Evolutionary conservation across 2,888 invertebrate species (phyloP), one percentile per base, ranked within the genome.

Genomic region (Sminthurinus aureus): DNA sequence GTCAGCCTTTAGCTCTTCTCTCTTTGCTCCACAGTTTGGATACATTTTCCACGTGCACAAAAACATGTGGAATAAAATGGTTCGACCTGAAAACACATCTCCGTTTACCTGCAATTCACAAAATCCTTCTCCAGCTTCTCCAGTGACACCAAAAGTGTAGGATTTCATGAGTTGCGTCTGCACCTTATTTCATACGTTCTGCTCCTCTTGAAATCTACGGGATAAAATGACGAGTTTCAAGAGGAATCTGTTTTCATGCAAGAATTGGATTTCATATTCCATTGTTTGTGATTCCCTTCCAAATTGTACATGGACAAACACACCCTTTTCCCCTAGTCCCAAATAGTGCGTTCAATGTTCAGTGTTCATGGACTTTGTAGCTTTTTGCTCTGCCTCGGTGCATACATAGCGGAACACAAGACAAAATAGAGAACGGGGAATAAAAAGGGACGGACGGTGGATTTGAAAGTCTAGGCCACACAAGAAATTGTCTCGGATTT

Each of bases 381-480:
- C 38, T 38, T 38, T 38, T 38, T 38, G 6, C 38, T 67, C 69
- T 78, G 6, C n/a, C n/a, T n/a, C n/a, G n/a, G n/a, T n/a, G n/a
- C n/a, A n/a, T 78, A 58, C 12, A 58, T 2, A 58, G 20, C 11
- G 8, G 2, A 52, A 15, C 26, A 50, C 50, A 26, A 38, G 38
- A 38, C 3, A 64, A 9, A 64, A 64, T 18, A 8, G n/a, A 38
- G 38, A 38, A 38, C 6, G 67, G 38, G 6, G 38, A 38, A 74
- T 74, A 74, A 6, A 38, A 38, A 38, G 38, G 71, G 58, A 58
- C n/a, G 38, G 80, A 74, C 81, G 81, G 81, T 81, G 74, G 66
- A 81, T 81, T 81, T 81, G 74, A 74, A 74, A 81, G 26, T 51
- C 64, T 74, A 74, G 81, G 81, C 81, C 81, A 81, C 81, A 81